Percentiles rank a stretch among this genome's conserved stretches.
phyloP scores from a whole-genome alignment of 92 coral and sea anemone genomes.

The Epizoanthus rinbou region DNA sequence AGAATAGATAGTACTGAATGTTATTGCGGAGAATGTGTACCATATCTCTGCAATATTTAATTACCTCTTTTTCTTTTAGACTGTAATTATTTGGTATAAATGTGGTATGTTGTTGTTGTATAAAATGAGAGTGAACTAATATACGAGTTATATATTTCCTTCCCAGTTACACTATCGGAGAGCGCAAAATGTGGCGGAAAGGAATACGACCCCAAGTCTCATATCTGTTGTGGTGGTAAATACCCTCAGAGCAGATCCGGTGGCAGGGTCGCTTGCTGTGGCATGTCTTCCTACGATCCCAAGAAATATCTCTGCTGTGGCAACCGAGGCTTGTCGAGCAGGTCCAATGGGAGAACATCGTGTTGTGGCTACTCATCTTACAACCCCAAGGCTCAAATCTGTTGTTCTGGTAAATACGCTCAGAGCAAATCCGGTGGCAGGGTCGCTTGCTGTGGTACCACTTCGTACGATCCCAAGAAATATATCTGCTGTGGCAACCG shows the following conservation, averaged over 20 bases:
- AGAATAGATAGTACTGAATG: too few relatives aligned
- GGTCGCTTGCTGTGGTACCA: background rate
- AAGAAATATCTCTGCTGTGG: background rate
- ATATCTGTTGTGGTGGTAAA: background rate
- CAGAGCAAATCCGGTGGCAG: too few relatives aligned
- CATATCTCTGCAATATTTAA: too few relatives aligned
- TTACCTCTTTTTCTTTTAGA: too few relatives aligned
- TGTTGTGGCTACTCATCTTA: background rate
- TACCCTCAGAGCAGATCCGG: background rate
- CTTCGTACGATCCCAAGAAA: background rate
- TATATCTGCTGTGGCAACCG: background rate
- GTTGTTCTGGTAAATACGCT: background rate
- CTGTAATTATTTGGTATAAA: too few relatives aligned
- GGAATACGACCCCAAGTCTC: constrained; percentile 3
- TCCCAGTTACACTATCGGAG: background rate
- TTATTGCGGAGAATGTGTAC: too few relatives aligned
- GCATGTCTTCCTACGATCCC: background rate
- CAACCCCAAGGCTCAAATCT: too few relatives aligned
- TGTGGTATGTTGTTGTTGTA: too few relatives aligned
- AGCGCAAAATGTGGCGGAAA: constrained; percentile 9
- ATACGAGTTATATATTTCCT: background rate
- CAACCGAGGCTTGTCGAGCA: background rate
- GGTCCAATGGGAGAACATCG: background rate
- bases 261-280: background rate
- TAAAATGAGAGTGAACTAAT: too few relatives aligned